phyloP scores from a whole-genome alignment of 1,140 invertebrate species.

The Bactericera cockerelli region DNA sequence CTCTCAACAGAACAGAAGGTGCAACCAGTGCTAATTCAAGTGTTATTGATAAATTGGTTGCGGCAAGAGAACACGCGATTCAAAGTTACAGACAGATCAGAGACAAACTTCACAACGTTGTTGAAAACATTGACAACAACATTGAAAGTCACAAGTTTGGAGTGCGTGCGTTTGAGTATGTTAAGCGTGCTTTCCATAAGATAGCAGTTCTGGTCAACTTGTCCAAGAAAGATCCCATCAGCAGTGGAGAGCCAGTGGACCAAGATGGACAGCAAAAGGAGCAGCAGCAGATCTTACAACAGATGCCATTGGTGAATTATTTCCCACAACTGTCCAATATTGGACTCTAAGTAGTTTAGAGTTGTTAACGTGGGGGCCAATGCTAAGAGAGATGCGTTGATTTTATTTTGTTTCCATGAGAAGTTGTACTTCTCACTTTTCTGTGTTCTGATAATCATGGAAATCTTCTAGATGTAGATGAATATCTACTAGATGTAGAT shows the following conservation, averaged over 20 bases:
- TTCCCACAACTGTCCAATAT: conserved; percentile 1
- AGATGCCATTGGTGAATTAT: neutral
- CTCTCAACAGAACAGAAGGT: neutral
- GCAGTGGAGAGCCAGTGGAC: neutral
- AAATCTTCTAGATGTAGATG: no score
- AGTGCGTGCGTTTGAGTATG: neutral
- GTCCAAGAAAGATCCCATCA: neutral
- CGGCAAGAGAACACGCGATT: neutral
- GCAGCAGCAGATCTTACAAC: neutral
- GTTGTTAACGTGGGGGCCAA: no score
- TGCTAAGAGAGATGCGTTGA: no score
- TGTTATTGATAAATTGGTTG: neutral
- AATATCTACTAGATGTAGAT: no score
- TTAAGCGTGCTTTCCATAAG: neutral
- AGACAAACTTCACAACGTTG: neutral
- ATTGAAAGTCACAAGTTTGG: conserved; percentile 4
- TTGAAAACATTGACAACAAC: neutral
- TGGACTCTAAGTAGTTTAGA: neutral
- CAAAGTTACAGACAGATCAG: neutral
- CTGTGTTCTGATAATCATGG: no score
- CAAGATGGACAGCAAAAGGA: neutral
- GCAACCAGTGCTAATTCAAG: neutral
- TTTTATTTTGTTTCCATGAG: no score
- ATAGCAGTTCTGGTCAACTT: neutral
- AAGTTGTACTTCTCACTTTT: no score